Evolutionary conservation across 2,797 vertebrate genomes (phyloP), one percentile per base, ranked within the genome.

Genomic region (Spheniscus humboldti): DNA sequence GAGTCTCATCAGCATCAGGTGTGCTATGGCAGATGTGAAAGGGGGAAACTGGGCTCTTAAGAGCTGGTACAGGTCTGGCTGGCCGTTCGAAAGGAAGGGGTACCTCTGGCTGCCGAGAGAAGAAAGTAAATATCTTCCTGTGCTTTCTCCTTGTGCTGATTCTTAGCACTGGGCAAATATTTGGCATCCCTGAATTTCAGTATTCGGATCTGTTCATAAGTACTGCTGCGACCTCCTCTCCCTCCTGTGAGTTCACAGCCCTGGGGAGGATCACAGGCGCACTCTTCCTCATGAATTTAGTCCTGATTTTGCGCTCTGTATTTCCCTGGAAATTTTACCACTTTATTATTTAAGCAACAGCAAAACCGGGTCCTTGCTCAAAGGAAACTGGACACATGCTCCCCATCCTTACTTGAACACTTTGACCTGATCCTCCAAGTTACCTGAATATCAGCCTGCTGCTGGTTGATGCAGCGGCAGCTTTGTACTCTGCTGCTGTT

Each of bases 241-340:
- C n/a, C 23, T 55, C 13, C 18, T 1, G 0, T 41, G 48, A 71
- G 43, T 31, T 68, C 27, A 22, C 18, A 31, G 57, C 69, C 35
- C 13, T 18, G 27, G 28, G 35, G 7, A 28, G 30, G n/a, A 37
- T 27, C 2, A 1, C 6, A 53, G 50, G 45, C 6, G 1, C 3
- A 14, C 2, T 6, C 39, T 76, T 75, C 27, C 43, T 69, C 18
- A 27, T 39, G 8, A 28, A 68, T 83, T 47, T 45, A 45, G 18
- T 69, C 64, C 68, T 12, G 5, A 1, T 55, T 78, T 72, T 74
- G 39, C 13, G 8, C 45, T 60, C 35, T 27, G 24, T 60, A 37
- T 60, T 60, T 64, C 24, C 20, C 31, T 78, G 55, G 35, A 69
- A 56, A 63, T 47, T 30, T 53, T 67, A 37, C 25, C 33, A 22